Conservation (phyloP, 2,113 vertebrate genomes). For the Vidua macroura region DNA sequence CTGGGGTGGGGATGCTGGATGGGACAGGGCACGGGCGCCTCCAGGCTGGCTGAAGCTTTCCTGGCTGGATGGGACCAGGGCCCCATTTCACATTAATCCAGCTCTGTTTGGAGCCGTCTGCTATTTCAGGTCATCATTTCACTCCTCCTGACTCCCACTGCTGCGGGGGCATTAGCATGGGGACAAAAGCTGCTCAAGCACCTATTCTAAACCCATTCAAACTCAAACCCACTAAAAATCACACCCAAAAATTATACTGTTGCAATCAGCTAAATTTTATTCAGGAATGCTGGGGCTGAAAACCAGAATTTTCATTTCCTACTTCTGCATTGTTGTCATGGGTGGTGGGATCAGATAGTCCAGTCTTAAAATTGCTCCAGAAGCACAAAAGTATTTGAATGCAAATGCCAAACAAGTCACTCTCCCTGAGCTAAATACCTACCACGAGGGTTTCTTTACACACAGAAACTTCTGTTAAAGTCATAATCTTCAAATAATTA, state of each 20-base stretch:
- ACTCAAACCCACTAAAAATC: slow-evolving; percentile 58
- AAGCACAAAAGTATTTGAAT: slow-evolving; percentile 40
- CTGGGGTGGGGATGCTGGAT: rapidly evolving
- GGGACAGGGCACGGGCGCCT: background rate
- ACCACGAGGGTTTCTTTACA: background rate
- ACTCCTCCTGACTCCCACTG: slow-evolving; percentile 37
- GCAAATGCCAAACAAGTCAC: slow-evolving; percentile 27
- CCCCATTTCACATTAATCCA: slow-evolving; percentile 39
- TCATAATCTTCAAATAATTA: background rate
- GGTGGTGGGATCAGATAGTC: background rate
- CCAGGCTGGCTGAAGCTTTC: background rate
- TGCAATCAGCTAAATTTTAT: slow-evolving; percentile 53
- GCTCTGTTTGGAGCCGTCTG: slow-evolving; percentile 45
- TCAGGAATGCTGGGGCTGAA: slow-evolving; percentile 39
- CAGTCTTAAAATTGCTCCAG: background rate
- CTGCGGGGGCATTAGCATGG: slow-evolving; percentile 25
- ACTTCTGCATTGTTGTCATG: background rate
- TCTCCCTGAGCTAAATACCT: background rate
- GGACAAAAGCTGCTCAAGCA: slow-evolving; percentile 43
- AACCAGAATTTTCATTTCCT: slow-evolving; percentile 23
- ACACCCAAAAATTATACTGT: slow-evolving; percentile 38
- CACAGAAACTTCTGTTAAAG: slow-evolving; percentile 10
- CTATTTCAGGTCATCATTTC: slow-evolving; percentile 52
- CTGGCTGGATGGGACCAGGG: background rate
- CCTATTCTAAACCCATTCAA: slow-evolving; percentile 56